These are phyloP conservation scores for Parelbella ahira DNA, from an alignment of 2,888 invertebrate species.

Conservation along the genomic window DNA sequence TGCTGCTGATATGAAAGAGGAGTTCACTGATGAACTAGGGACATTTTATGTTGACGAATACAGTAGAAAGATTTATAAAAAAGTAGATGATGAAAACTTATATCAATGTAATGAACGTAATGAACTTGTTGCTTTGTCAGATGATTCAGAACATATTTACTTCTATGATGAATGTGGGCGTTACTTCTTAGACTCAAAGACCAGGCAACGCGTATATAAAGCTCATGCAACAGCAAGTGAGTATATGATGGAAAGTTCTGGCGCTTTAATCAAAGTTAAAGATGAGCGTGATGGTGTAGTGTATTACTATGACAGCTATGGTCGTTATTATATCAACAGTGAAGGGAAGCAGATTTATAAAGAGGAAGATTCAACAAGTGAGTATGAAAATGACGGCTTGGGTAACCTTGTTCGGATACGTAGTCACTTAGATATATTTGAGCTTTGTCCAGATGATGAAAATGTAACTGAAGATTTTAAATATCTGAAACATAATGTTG, in stretches of 20 bases:
- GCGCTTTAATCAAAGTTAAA: slow-evolving; percentile 59
- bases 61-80: slow-evolving; percentile 64
- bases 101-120: slow-evolving; percentile 64
- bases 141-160: slow-evolving; percentile 57
- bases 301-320: slow-evolving; percentile 67
- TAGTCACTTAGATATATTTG: slow-evolving; percentile 55
- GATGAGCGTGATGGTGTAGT: slow-evolving; percentile 56
- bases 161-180: slow-evolving; percentile 71
- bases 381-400: slow-evolving; percentile 71
- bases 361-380: slow-evolving; percentile 58
- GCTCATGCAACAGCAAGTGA: slow-evolving; percentile 62
- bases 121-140: slow-evolving; percentile 56
- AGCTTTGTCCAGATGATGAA: slow-evolving; percentile 60
- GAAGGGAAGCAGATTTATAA: slow-evolving; percentile 67
- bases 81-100: slow-evolving; percentile 46
- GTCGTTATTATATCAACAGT: slow-evolving; percentile 62
- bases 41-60: slow-evolving; percentile 60
- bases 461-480: slow-evolving; percentile 65
- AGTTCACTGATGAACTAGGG: slow-evolving; percentile 63
- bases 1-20: slow-evolving; percentile 58
- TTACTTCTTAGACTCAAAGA: slow-evolving; percentile 54
- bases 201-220: slow-evolving; percentile 63
- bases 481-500: slow-evolving; percentile 62
- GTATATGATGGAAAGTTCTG: slow-evolving; percentile 66
- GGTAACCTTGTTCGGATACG: slow-evolving; percentile 71